Evolutionary conservation across 1,140 invertebrate genomes (phyloP).

Genomic region (Psix sp.): DNA sequence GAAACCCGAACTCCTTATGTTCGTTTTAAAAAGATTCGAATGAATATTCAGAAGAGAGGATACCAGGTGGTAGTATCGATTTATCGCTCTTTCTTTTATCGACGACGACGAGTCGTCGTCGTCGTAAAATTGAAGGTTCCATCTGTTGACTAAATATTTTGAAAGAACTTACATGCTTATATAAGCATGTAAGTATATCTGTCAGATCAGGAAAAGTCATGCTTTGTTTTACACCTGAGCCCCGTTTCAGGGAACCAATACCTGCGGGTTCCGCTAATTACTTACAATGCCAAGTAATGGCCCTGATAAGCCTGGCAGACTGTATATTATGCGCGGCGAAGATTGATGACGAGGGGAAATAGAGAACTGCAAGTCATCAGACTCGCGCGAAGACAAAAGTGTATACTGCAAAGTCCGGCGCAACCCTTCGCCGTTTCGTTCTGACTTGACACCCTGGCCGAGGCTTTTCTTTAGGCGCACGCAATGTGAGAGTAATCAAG

Average conservation of each 20-base stretch:
- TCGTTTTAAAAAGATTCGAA: too few relatives aligned
- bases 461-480: constrained; percentile 35
- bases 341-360: constrained; percentile 65
- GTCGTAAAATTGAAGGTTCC: too few relatives aligned
- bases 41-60: too few relatives aligned
- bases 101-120: too few relatives aligned
- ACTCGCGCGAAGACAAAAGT: constrained; percentile 57
- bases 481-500: constrained; percentile 53
- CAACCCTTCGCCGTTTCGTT: constrained; percentile 44
- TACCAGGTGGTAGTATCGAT: too few relatives aligned
- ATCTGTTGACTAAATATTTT: constrained; percentile 40
- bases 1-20: too few relatives aligned
- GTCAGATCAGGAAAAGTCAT: too few relatives aligned
- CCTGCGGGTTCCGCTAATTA: constrained; percentile 24
- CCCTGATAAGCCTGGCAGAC: constrained; percentile 20
- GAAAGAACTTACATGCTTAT: too few relatives aligned
- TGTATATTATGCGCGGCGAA: constrained; percentile 48
- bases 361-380: constrained; percentile 62
- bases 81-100: too few relatives aligned
- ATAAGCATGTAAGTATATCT: too few relatives aligned
- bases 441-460: constrained; percentile 55
- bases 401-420: constrained; percentile 50
- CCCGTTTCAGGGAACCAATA: constrained; percentile 17
- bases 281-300: constrained; percentile 19
- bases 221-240: too few relatives aligned